Percentiles rank a stretch among this genome's conserved stretches.
These are phyloP conservation scores for Tillus elongatus DNA, from an alignment of 2,888 invertebrate genomes.

Conservation along the genomic window DNA sequence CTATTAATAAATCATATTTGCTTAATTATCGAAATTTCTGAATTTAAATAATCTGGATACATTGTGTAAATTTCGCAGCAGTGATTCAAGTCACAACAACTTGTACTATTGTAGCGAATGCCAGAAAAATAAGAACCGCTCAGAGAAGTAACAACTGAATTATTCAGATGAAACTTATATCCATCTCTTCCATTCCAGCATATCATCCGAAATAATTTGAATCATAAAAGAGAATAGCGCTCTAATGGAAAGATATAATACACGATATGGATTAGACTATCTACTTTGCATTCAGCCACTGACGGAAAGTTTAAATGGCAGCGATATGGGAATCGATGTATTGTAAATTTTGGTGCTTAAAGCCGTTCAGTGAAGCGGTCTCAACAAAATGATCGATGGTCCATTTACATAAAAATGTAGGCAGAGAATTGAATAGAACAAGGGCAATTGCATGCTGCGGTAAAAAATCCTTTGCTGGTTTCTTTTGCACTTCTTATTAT, in stretches of 20 bases:
- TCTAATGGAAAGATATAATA: constrained; percentile 3
- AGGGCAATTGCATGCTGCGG: constrained; percentile 24
- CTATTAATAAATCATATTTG: no score
- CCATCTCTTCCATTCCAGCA: no score
- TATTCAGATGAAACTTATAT: no score
- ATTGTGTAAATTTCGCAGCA: no score
- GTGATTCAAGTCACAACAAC: no score
- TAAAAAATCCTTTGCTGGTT: constrained; percentile 3
- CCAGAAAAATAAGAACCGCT: no score
- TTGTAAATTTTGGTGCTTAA: constrained; percentile 30
- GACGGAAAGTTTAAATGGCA: constrained; percentile 20
- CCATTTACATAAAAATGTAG: constrained; percentile 32
- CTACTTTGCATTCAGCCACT: constrained; percentile 13
- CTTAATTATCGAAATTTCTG: no score
- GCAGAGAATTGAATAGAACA: constrained; percentile 27
- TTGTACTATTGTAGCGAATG: no score
- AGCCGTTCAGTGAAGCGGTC: constrained; percentile 26
- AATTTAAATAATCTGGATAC: no score
- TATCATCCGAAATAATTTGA: constrained; percentile 1
- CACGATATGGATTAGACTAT: not conserved
- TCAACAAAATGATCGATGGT: constrained; percentile 29
- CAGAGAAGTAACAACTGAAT: no score
- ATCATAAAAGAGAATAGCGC: constrained; percentile 3
- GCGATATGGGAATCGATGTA: constrained; percentile 28
- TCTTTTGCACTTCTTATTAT: not conserved